A percentile compares a stretch with the other conserved stretches of the same genome.
These are phyloP conservation scores for Vulpes lagopus DNA, from an alignment of 2,113 vertebrate genomes.

Conservation along the genomic window DNA sequence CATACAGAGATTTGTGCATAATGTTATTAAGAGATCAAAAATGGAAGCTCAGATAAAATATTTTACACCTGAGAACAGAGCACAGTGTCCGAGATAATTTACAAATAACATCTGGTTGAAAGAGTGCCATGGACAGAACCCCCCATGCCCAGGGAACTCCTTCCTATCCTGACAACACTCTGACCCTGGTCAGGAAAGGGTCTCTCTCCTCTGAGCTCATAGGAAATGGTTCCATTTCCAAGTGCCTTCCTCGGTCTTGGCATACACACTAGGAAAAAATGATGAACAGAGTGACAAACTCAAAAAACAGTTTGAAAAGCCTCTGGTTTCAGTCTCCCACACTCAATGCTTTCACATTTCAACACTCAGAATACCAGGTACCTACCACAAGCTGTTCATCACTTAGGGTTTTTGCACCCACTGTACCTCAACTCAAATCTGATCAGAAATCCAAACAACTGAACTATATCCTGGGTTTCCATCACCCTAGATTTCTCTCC, in stretches of 20 bases:
- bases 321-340: conserved; percentile 19
- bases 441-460: background rate
- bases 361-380: background rate
- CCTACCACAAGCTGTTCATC: background rate
- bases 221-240: conserved; percentile 29
- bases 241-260: conserved; percentile 11
- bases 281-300: conserved; percentile 32
- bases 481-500: background rate
- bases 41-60: background rate
- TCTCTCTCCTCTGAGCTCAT: background rate
- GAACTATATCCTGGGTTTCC: background rate
- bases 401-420: background rate
- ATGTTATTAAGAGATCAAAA: background rate
- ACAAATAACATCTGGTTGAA: background rate
- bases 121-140: background rate
- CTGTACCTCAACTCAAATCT: background rate
- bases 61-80: background rate
- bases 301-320: background rate
- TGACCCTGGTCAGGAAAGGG: background rate
- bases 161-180: background rate
- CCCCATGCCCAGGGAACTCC: no score
- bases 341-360: background rate
- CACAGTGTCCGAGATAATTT: background rate
- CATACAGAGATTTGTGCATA: background rate
- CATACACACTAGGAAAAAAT: conserved; percentile 59